Conservation (phyloP, 2,797 vertebrate species). For the Bradypus variegatus region DNA sequence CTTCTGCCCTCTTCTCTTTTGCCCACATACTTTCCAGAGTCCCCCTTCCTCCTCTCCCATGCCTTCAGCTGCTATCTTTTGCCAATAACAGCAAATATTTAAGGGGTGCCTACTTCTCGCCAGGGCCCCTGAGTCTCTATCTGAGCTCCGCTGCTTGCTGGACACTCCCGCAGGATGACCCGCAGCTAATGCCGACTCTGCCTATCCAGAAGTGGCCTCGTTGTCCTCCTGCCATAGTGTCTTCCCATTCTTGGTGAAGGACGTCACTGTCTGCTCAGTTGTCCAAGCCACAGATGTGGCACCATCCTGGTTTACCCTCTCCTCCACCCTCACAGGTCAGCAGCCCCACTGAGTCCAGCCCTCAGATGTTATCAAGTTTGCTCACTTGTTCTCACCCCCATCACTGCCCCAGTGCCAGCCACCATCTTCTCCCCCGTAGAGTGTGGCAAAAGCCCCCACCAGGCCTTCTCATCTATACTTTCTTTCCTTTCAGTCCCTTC, state of each 20-base stretch:
- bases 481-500: neutral
- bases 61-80: neutral
- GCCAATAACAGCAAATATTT: neutral
- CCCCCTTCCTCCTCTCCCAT: neutral
- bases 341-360: neutral
- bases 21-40: too few species aligned
- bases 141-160: neutral
- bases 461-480: too few species aligned
- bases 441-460: neutral
- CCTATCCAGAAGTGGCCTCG: neutral
- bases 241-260: neutral
- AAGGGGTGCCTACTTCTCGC: neutral
- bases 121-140: accelerated
- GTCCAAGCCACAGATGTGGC: neutral
- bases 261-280: neutral
- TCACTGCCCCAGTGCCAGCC: accelerated
- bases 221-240: neutral
- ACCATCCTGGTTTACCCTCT: neutral
- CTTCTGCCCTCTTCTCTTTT: too few species aligned
- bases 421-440: accelerated
- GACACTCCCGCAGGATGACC: neutral
- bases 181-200: neutral
- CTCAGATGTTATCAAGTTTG: accelerated
- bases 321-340: neutral
- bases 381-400: neutral